Conservation (phyloP, 2,113 vertebrate species). For the Tangachromis dhanisi region DNA sequence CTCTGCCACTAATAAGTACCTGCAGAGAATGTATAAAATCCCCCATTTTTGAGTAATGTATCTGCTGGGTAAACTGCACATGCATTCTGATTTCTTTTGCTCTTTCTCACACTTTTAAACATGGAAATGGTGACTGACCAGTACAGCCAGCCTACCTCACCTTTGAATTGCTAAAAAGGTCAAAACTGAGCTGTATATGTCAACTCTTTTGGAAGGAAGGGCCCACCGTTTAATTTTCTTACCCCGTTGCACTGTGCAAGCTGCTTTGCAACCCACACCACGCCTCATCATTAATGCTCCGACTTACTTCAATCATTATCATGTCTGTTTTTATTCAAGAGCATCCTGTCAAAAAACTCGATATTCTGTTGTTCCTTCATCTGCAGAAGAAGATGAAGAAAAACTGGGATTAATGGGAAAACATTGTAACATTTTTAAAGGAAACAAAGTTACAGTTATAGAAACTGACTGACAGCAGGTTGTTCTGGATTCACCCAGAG, state of each 20-base stretch:
- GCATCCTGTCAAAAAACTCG: neutral
- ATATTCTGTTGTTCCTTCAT: neutral
- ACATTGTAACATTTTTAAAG: neutral
- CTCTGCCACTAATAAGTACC: neutral
- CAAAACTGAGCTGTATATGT: neutral
- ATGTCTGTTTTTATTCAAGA: neutral
- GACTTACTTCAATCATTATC: neutral
- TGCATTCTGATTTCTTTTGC: neutral
- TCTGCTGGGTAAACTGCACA: neutral
- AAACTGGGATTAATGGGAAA: neutral
- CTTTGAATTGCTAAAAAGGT: neutral
- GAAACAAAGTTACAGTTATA: neutral
- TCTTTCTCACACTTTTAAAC: neutral
- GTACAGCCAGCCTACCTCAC: neutral
- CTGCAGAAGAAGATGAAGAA: neutral
- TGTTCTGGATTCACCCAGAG: neutral
- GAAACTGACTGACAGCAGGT: neutral
- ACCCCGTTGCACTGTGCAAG: neutral
- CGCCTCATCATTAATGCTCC: neutral
- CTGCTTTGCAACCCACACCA: neutral
- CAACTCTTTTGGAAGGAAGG: neutral
- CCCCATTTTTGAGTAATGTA: neutral
- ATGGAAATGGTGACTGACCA: neutral
- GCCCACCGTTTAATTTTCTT: neutral
- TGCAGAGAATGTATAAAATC: neutral